A percentile compares a stretch with the other conserved stretches of the same genome.
phyloP scores from a whole-genome alignment of 2,113 vertebrate species.

The Tragulus kanchil region DNA sequence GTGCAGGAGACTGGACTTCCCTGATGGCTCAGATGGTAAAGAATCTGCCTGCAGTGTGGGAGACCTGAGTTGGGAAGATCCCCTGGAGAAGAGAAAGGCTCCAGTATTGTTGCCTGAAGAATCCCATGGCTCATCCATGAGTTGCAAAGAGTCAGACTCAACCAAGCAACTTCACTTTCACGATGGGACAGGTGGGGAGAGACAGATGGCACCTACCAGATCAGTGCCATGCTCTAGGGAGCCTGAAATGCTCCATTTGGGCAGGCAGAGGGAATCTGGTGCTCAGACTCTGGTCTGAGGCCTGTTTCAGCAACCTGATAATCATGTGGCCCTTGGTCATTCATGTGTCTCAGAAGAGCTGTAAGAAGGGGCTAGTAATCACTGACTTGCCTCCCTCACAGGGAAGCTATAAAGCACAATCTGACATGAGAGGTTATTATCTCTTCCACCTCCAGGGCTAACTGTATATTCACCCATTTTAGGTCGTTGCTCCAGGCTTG shows the following conservation, averaged over 20 bases:
- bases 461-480: background rate
- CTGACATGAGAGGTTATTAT: background rate
- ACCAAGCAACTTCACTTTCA: background rate
- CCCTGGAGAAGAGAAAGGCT: background rate
- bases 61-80: background rate
- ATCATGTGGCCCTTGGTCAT: slow-evolving; percentile 55
- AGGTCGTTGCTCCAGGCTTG: background rate
- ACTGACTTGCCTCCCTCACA: slow-evolving; percentile 12
- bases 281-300: background rate
- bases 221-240: background rate
- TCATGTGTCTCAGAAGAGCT: slow-evolving; percentile 54
- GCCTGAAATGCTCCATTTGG: background rate
- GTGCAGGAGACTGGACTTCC: background rate
- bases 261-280: background rate
- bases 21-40: background rate
- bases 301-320: background rate
- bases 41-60: background rate
- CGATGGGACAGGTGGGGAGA: background rate
- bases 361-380: slow-evolving; percentile 52
- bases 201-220: no score
- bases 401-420: background rate
- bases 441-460: slow-evolving; percentile 1
- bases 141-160: background rate
- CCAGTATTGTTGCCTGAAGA: background rate
- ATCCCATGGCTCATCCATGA: background rate